Conservation (phyloP, 2,113 vertebrate species). For the Ptyas mucosa region DNA sequence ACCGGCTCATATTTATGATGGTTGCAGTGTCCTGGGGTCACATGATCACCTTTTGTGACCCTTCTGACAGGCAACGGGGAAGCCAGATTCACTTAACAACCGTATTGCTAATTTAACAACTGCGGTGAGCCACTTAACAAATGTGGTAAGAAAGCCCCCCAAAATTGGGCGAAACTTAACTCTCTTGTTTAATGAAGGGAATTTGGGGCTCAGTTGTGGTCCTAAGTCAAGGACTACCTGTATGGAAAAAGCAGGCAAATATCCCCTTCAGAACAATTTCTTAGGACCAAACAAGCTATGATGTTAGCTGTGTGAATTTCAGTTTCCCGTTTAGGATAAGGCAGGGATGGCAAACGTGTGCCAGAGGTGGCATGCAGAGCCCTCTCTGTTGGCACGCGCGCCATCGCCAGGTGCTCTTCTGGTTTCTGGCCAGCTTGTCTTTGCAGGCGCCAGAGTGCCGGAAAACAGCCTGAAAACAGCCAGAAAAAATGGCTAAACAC, state of each 20-base stretch:
- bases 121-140: not conserved
- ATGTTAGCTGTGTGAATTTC: not conserved
- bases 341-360: too few species aligned
- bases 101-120: too few species aligned
- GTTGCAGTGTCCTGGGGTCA: not conserved
- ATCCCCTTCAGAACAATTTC: not conserved
- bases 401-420: too few species aligned
- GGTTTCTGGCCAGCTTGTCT: too few species aligned
- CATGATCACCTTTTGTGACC: not conserved
- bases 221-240: not conserved
- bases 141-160: not conserved
- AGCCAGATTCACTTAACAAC: not conserved
- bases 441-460: too few species aligned
- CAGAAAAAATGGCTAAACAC: too few species aligned
- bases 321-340: not conserved
- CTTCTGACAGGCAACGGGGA: not conserved
- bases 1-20: not conserved
- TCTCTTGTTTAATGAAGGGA: not conserved
- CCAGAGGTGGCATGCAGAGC: too few species aligned
- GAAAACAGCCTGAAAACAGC: too few species aligned
- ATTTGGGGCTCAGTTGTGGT: not conserved
- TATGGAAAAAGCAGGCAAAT: not conserved
- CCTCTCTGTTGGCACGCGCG: too few species aligned
- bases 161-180: not conserved
- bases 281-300: not conserved